These are phyloP conservation scores for Oryzias celebensis DNA, from an alignment of 2,113 vertebrate genomes.

Conservation along the genomic window DNA sequence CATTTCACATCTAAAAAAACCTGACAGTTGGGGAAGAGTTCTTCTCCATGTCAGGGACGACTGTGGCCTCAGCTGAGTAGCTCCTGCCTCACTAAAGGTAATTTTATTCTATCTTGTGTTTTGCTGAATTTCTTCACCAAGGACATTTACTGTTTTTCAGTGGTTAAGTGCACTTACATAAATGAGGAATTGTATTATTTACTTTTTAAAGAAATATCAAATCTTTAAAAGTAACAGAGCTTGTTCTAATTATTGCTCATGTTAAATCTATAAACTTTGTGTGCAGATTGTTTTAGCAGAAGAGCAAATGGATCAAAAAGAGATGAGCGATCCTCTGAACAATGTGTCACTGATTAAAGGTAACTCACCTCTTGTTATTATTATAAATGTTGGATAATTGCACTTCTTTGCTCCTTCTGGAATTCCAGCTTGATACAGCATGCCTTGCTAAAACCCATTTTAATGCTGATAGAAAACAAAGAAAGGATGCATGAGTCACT, in stretches of 20 bases:
- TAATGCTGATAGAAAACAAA: too few species aligned
- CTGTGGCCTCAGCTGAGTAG: slow-evolving; percentile 56
- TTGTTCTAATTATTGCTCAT: not conserved
- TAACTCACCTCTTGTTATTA: slow-evolving; percentile 60
- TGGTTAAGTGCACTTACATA: too few species aligned
- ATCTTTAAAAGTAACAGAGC: slow-evolving; percentile 1
- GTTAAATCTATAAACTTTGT: slow-evolving; percentile 4
- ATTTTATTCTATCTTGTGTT: slow-evolving; percentile 9
- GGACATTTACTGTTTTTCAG: too few species aligned
- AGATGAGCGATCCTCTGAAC: slow-evolving; percentile 88
- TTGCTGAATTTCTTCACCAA: slow-evolving; percentile 11
- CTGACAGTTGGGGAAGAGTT: slow-evolving; percentile 70
- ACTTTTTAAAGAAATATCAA: slow-evolving; percentile 3
- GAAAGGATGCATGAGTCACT: slow-evolving; percentile 49
- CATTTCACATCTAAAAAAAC: slow-evolving; percentile 70
- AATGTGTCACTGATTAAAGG: slow-evolving; percentile 92
- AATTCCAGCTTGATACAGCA: slow-evolving; percentile 14
- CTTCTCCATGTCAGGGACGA: slow-evolving; percentile 67
- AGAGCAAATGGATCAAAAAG: slow-evolving; percentile 91
- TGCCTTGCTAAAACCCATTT: not conserved
- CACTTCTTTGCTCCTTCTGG: slow-evolving; percentile 22
- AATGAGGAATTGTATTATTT: slow-evolving; percentile 28
- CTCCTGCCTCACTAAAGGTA: slow-evolving; percentile 62
- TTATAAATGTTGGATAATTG: slow-evolving; percentile 31
- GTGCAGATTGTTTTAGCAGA: slow-evolving; percentile 66